A percentile compares a stretch with the other conserved stretches of the same genome.
phyloP scores from a whole-genome alignment of 30 jellyfish, hydroid and myxozoan genomes.

The Mastigias papua region DNA sequence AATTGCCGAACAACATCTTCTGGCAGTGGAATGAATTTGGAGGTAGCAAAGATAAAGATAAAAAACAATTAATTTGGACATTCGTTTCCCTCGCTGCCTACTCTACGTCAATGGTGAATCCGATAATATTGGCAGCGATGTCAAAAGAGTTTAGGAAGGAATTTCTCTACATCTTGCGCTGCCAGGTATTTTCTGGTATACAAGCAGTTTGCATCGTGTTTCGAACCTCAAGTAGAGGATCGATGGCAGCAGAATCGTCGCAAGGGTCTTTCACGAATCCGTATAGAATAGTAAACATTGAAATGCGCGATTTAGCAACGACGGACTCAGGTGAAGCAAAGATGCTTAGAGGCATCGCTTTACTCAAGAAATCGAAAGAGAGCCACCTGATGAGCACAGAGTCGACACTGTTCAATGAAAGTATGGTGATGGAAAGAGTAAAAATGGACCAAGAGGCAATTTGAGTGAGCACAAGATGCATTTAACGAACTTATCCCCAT shows the following conservation, averaged over 20 bases:
- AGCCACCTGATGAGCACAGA: not conserved
- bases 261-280: not conserved
- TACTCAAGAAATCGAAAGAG: not conserved
- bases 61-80: slow-evolving; percentile 62
- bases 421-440: too few species aligned
- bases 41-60: slow-evolving; percentile 19
- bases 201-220: slow-evolving; percentile 9
- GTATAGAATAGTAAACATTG: slow-evolving; percentile 15
- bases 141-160: slow-evolving; percentile 65
- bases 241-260: slow-evolving; percentile 12
- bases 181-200: slow-evolving; percentile 23
- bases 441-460: too few species aligned
- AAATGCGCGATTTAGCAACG: slow-evolving; percentile 23
- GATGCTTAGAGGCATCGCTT: not conserved
- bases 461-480: too few species aligned
- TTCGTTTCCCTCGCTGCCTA: slow-evolving; percentile 75
- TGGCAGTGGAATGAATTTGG: slow-evolving; percentile 84
- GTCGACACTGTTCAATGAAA: not conserved
- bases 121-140: slow-evolving; percentile 75
- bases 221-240: slow-evolving; percentile 18
- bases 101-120: slow-evolving; percentile 77
- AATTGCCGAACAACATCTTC: slow-evolving; percentile 73
- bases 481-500: too few species aligned
- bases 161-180: slow-evolving; percentile 38
- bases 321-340: not conserved